Conservation (phyloP, 2,113 vertebrate species). For the Pluvianellus socialis region DNA sequence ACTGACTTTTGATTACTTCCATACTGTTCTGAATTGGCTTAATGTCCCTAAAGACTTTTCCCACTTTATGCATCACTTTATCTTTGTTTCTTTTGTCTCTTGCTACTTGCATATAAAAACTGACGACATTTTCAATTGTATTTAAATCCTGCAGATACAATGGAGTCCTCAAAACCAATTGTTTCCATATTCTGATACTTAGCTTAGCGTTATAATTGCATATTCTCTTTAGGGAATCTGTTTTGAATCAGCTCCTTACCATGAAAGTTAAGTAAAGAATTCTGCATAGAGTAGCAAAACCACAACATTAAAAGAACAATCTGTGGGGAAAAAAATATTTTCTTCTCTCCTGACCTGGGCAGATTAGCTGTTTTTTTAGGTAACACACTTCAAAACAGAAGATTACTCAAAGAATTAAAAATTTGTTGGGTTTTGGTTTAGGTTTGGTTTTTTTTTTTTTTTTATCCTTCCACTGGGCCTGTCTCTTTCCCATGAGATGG, state of each 20-base stretch:
- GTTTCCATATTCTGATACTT: conserved; percentile 59
- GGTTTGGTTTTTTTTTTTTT: too few relatives aligned
- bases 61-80: conserved; percentile 55
- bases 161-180: conserved; percentile 39
- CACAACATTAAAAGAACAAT: not conserved
- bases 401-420: not conserved
- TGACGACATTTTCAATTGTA: conserved; percentile 52
- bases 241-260: conserved; percentile 57
- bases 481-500: not conserved
- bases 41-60: conserved; percentile 61
- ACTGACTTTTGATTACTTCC: conserved; percentile 72
- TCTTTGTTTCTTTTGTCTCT: conserved; percentile 69
- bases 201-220: conserved; percentile 32
- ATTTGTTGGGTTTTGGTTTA: too few relatives aligned
- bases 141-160: conserved; percentile 52
- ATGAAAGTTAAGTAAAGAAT: not conserved
- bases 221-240: conserved; percentile 53
- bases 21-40: conserved; percentile 66
- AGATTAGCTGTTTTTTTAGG: not conserved
- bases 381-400: not conserved
- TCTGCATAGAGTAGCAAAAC: not conserved
- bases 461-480: not conserved
- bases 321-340: not conserved
- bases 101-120: conserved; percentile 53
- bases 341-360: not conserved